These are phyloP conservation scores for Andrena cerasifolii DNA, from an alignment of 1,140 invertebrate genomes.

Conservation along the genomic window DNA sequence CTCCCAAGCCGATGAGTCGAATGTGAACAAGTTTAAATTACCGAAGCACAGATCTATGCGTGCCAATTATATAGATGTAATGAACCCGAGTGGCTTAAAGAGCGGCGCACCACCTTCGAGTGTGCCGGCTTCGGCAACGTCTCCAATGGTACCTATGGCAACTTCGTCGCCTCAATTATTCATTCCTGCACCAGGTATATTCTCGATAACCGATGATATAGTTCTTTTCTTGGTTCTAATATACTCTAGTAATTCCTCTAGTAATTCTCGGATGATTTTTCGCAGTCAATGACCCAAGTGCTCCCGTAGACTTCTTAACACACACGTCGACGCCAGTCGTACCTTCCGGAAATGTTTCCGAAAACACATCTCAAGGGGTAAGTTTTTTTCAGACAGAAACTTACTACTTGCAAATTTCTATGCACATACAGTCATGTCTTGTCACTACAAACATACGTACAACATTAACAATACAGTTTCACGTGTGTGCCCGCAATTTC, in stretches of 20 bases:
- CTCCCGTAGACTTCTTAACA: constrained; percentile 84
- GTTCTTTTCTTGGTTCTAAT: background rate
- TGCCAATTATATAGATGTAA: constrained; percentile 90
- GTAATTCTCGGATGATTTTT: background rate
- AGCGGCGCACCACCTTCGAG: constrained; percentile 77
- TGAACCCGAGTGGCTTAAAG: constrained; percentile 87
- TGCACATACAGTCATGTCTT: constrained; percentile 34
- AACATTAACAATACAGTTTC: constrained; percentile 62
- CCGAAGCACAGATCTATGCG: constrained; percentile 88
- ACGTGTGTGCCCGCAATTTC: constrained; percentile 42
- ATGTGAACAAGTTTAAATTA: constrained; percentile 88
- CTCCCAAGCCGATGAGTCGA: constrained; percentile 55
- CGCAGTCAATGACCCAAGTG: constrained; percentile 83
- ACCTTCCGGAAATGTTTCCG: constrained; percentile 61
- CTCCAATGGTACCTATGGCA: constrained; percentile 79
- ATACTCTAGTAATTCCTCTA: background rate
- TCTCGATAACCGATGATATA: too few species aligned
- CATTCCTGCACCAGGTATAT: constrained; percentile 82
- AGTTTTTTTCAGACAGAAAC: constrained; percentile 59
- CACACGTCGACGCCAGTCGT: constrained; percentile 69
- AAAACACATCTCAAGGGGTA: constrained; percentile 77
- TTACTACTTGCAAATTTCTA: constrained; percentile 1
- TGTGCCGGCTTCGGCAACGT: constrained; percentile 80
- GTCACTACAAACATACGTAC: constrained; percentile 42
- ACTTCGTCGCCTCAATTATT: constrained; percentile 81